Evolutionary conservation across 2,797 vertebrate genomes (phyloP), one percentile per base, ranked within the genome.

Genomic region (Otus scops): DNA sequence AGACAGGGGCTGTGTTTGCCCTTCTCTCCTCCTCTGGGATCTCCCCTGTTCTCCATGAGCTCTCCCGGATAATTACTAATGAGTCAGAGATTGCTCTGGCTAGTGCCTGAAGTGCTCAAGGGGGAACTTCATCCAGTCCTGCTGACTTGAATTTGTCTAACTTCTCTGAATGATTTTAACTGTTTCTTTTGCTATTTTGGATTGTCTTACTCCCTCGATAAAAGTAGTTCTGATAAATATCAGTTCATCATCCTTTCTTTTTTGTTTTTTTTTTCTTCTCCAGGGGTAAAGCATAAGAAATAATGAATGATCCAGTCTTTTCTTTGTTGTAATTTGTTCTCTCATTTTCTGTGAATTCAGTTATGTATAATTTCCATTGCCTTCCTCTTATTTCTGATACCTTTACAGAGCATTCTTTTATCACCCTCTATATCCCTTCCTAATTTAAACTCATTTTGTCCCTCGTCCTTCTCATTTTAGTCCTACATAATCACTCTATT

Each of bases 51-150:
- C 81, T 93, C 64, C 67, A 15, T n/a, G 68, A 94, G 82, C 53
- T 93, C 84, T 91, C 75, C 38, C 2, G 0, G 69, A 79, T 93
- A 89, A 96, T 95, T 93, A 63, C 80, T 76, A 70, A 71, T 60
- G 91, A 89, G 85, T 91, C 91, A 92, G 88, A 77, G 85, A 91
- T 88, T 88, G 84, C 75, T 96, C 78, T 75, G 86, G 78, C 71
- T 85, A 53, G 78, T 85, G 87, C 81, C 93, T 88, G 61, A 71
- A 95, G 86, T 82, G 63, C 87, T 92, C 81, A 68, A 24, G 85
- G 34, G 78, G 36, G 38, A 96, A 64, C 87, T 89, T 77, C 78
- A 71, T 57, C 71, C 71, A 92, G 38, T 85, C 38, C 80, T 69
- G 73, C 83, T 88, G 81, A 91, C 78, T 92, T 83, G 64, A 91